phyloP scores from a whole-genome alignment of 2,888 invertebrate genomes.

The Schizaphis graminum region DNA sequence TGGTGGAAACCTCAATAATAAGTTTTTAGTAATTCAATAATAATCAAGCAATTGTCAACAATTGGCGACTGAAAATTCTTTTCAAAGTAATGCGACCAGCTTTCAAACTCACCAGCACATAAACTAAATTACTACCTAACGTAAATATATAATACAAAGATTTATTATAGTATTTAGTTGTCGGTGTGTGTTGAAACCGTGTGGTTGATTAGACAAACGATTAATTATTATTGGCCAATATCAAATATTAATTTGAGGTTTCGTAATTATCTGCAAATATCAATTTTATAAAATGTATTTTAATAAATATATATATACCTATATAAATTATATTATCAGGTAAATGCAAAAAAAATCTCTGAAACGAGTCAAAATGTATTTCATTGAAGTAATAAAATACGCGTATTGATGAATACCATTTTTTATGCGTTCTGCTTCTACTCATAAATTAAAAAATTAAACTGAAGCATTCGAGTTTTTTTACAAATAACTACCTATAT shows the following conservation, averaged over 20 bases:
- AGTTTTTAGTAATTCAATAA: slow-evolving; percentile 19
- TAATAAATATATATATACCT: not conserved
- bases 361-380: not conserved
- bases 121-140: not conserved
- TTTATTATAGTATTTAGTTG: not conserved
- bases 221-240: not conserved
- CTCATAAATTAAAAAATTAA: not conserved
- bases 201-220: not conserved
- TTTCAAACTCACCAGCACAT: not conserved
- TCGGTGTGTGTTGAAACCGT: not conserved
- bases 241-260: not conserved
- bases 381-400: not conserved
- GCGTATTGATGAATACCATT: not conserved
- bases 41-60: not conserved
- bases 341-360: not conserved
- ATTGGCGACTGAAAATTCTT: not conserved
- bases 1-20: not conserved
- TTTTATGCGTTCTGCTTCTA: not conserved
- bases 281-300: not conserved
- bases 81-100: not conserved
- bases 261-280: not conserved
- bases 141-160: not conserved
- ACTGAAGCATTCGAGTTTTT: not conserved
- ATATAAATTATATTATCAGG: not conserved
- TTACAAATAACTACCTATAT: not conserved